Conservation (phyloP, 2,797 vertebrate genomes). For the Melanotaenia trifasciata region DNA sequence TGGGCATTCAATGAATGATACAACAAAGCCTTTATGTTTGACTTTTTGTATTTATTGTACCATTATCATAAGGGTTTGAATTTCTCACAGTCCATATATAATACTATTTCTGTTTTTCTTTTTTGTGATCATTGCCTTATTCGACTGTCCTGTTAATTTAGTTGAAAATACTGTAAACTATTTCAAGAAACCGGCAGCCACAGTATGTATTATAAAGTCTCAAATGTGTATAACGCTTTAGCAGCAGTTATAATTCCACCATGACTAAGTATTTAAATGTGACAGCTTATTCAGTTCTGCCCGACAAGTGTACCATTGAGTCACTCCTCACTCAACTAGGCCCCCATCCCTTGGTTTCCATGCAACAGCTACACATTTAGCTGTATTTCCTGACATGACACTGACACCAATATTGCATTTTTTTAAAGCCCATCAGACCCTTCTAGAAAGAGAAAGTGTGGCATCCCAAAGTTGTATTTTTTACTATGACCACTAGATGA, state of each 20-base stretch:
- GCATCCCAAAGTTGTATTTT: conserved; percentile 27
- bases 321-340: neutral
- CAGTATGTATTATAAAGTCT: neutral
- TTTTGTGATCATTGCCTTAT: neutral
- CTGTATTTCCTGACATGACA: neutral
- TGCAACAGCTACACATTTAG: neutral
- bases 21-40: neutral
- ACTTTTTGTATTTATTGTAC: neutral
- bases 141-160: neutral
- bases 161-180: neutral
- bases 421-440: neutral
- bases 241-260: neutral
- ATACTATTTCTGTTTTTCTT: neutral
- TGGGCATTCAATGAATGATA: neutral
- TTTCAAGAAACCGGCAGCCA: neutral
- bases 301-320: neutral
- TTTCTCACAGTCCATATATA: neutral
- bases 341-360: too few relatives aligned
- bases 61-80: neutral
- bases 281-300: neutral
- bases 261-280: neutral
- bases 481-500: conserved; percentile 37
- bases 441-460: neutral
- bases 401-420: neutral
- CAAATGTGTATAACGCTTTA: neutral